Conservation (phyloP, 2,113 vertebrate genomes). For the Oryzias melastigma region DNA sequence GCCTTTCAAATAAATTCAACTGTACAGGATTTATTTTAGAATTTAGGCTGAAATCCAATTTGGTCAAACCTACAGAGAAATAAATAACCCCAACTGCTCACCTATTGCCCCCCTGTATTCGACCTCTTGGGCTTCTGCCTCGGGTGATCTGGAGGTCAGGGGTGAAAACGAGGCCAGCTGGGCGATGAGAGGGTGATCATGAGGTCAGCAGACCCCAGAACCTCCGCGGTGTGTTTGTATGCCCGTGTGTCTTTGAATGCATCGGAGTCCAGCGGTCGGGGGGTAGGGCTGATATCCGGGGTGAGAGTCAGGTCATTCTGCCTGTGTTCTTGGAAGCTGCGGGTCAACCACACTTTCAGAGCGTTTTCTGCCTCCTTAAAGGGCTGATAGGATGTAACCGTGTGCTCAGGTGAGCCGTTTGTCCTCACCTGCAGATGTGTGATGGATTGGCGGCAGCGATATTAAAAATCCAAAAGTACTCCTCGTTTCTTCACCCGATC, state of each 20-base stretch:
- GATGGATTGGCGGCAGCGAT: conserved; percentile 40
- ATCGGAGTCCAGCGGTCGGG: conserved; percentile 13
- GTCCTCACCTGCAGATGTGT: conserved; percentile 7
- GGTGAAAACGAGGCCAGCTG: conserved; percentile 83
- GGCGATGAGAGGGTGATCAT: conserved; percentile 62
- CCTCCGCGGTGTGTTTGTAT: conserved; percentile 36
- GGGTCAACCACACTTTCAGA: conserved; percentile 65
- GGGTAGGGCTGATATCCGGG: conserved; percentile 44
- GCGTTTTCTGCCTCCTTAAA: conserved; percentile 5
- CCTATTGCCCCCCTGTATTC: conserved; percentile 23
- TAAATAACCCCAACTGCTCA: conserved; percentile 37
- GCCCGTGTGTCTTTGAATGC: neutral
- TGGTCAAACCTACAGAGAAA: conserved; percentile 29
- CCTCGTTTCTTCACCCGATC: neutral
- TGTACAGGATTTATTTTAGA: neutral
- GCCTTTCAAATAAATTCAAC: too few relatives aligned
- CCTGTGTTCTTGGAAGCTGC: conserved; percentile 28
- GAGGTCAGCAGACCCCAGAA: conserved; percentile 64
- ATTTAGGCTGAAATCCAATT: conserved; percentile 17
- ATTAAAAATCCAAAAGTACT: conserved; percentile 14
- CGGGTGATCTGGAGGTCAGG: conserved; percentile 72
- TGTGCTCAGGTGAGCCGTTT: conserved; percentile 14
- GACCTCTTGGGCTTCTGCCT: conserved; percentile 51
- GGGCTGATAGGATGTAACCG: too few relatives aligned
- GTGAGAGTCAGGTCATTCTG: conserved; percentile 79